phyloP scores from a whole-genome alignment of 1,140 invertebrate genomes.

The Conus betulinus region DNA sequence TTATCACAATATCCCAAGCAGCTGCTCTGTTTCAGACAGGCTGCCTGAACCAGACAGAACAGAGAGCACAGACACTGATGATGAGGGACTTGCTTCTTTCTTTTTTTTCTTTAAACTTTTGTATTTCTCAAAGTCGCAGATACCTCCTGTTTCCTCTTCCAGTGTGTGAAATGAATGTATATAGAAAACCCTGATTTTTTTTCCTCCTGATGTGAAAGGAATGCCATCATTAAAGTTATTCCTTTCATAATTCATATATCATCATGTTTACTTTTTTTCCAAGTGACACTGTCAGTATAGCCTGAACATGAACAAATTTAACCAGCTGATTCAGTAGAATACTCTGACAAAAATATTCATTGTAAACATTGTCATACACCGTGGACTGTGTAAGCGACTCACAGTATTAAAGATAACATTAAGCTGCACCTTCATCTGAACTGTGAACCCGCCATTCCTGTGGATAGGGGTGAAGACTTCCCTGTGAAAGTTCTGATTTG shows the following conservation, averaged over 20 bases:
- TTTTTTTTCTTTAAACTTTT: not conserved
- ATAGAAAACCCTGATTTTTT: not conserved
- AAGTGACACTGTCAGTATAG: not conserved
- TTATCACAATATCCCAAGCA: not conserved
- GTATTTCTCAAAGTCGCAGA: not conserved
- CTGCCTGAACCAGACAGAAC: constrained; percentile 16
- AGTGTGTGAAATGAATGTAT: not conserved
- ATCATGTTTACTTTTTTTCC: not conserved
- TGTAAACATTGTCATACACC: too few species aligned
- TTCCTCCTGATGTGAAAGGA: not conserved
- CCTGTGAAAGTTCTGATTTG: too few species aligned
- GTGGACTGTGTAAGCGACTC: too few species aligned
- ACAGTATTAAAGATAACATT: too few species aligned
- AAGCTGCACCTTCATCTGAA: too few species aligned
- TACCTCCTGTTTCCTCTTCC: not conserved
- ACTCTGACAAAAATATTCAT: too few species aligned
- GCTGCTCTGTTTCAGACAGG: constrained; percentile 8
- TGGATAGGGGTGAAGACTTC: too few species aligned
- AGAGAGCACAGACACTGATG: constrained; percentile 12
- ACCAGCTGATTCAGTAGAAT: too few species aligned
- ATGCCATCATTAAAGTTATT: not conserved
- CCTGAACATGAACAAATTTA: too few species aligned
- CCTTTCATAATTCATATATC: not conserved
- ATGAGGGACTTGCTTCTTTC: not conserved
- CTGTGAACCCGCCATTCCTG: too few species aligned